A percentile compares a stretch with the other conserved stretches of the same genome.
Evolutionary conservation across 1,140 invertebrate genomes (phyloP).

Genomic region (Aphis gossypii): DNA sequence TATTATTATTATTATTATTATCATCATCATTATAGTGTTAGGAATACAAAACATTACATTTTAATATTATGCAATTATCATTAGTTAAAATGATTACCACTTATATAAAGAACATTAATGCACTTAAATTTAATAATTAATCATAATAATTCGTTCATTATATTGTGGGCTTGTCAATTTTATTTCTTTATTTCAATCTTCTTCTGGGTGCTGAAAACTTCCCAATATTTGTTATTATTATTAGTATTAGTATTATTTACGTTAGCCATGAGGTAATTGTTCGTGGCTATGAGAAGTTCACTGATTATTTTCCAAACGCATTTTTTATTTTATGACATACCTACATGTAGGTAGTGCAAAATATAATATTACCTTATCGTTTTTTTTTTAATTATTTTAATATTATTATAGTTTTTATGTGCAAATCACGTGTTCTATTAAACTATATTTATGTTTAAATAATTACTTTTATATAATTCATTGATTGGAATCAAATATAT

Average conservation of each 20-base stretch:
- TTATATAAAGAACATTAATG: conserved; percentile 24
- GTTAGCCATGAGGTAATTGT: not conserved
- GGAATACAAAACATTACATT: not conserved
- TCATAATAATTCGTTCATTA: not conserved
- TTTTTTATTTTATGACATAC: not conserved
- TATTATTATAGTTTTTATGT: not conserved
- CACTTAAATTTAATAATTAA: conserved; percentile 44
- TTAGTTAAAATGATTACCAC: conserved; percentile 38
- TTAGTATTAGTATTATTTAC: not conserved
- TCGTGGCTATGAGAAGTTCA: not conserved
- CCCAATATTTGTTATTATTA: not conserved
- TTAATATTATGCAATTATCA: conserved; percentile 38
- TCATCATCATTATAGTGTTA: not conserved
- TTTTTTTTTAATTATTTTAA: conserved; percentile 41
- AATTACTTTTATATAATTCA: conserved; percentile 10
- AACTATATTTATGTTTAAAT: conserved; percentile 23
- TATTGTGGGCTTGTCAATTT: conserved; percentile 44
- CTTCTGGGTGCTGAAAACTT: not conserved
- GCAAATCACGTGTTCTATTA: not conserved
- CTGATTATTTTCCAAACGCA: not conserved
- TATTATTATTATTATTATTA: not conserved
- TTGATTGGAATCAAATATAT: conserved; percentile 26
- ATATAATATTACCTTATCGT: not conserved
- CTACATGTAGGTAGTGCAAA: not conserved
- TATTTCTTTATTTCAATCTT: not conserved